Percentiles rank a stretch among this genome's conserved stretches.
These are phyloP conservation scores for Astropecten irregularis DNA, from an alignment of 53 echinoderm and acorn worm genomes.

Conservation along the genomic window DNA sequence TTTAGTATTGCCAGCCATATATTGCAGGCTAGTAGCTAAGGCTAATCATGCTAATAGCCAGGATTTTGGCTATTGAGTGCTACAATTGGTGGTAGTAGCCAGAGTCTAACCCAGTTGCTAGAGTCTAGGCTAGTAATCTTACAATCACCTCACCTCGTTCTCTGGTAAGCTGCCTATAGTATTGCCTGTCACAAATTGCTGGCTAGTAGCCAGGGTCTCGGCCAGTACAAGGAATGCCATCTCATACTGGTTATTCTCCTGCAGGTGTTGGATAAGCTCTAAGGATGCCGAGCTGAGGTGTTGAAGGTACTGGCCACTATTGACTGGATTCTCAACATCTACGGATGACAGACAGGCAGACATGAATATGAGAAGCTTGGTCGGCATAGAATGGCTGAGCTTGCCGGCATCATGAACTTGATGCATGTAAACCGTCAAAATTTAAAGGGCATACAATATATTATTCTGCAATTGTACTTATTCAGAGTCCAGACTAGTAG, in stretches of 20 bases:
- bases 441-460: too few relatives aligned
- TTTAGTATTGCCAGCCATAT: too few relatives aligned
- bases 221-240: conserved; percentile 65
- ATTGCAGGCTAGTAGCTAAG: too few relatives aligned
- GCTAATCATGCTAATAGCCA: too few relatives aligned
- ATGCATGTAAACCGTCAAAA: conserved; percentile 60
- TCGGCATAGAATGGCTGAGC: background rate
- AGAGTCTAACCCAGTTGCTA: too few relatives aligned
- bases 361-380: too few relatives aligned
- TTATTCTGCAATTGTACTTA: too few relatives aligned
- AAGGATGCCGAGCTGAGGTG: conserved; percentile 42
- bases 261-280: conserved; percentile 53
- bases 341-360: background rate
- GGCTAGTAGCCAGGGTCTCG: conserved; percentile 55
- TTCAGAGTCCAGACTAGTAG: too few relatives aligned
- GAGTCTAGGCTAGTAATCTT: background rate
- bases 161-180: conserved; percentile 22
- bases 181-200: conserved; percentile 66
- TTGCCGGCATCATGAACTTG: conserved; percentile 52
- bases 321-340: conserved; percentile 30
- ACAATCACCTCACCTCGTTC: conserved; percentile 51
- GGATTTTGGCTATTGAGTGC: too few relatives aligned
- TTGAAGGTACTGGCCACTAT: background rate
- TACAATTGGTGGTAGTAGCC: too few relatives aligned
- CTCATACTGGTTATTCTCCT: conserved; percentile 78